phyloP scores from a whole-genome alignment of 2,113 vertebrate species.

The Ameiurus melas region DNA sequence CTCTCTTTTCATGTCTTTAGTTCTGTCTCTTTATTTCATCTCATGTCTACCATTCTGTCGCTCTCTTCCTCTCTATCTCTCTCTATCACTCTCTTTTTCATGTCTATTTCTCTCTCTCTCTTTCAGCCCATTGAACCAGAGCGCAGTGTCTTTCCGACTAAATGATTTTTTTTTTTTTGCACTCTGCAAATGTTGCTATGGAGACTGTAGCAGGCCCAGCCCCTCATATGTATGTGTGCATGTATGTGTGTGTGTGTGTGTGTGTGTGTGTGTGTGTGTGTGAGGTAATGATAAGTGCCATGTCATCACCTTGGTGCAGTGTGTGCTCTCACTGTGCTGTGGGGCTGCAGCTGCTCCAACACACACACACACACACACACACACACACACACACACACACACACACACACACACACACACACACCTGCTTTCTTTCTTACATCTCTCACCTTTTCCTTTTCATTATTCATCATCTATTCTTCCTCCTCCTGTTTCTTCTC shows the following conservation, averaged over 20 bases:
- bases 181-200: slow-evolving; percentile 73
- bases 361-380: background rate
- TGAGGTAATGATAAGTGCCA: slow-evolving; percentile 60
- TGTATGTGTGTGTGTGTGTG: background rate
- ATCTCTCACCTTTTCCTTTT: slow-evolving; percentile 47
- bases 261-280: background rate
- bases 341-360: slow-evolving; percentile 26
- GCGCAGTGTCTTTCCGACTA: slow-evolving; percentile 76
- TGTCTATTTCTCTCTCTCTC: slow-evolving; percentile 12
- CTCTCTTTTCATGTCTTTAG: background rate
- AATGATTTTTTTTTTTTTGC: slow-evolving; percentile 67
- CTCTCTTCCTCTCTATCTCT: background rate
- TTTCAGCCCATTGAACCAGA: slow-evolving; percentile 41
- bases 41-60: background rate
- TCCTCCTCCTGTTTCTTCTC: slow-evolving; percentile 48
- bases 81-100: background rate
- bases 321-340: slow-evolving; percentile 19
- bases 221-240: slow-evolving; percentile 31
- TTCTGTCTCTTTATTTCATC: background rate
- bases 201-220: slow-evolving; percentile 63
- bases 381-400: background rate
- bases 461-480: slow-evolving; percentile 33
- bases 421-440: slow-evolving; percentile 7
- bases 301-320: slow-evolving; percentile 48
- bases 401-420: background rate